Base-by-base conservation (phyloP, 1,140 invertebrate species). In the Hylyphantes graminicola region DNA sequence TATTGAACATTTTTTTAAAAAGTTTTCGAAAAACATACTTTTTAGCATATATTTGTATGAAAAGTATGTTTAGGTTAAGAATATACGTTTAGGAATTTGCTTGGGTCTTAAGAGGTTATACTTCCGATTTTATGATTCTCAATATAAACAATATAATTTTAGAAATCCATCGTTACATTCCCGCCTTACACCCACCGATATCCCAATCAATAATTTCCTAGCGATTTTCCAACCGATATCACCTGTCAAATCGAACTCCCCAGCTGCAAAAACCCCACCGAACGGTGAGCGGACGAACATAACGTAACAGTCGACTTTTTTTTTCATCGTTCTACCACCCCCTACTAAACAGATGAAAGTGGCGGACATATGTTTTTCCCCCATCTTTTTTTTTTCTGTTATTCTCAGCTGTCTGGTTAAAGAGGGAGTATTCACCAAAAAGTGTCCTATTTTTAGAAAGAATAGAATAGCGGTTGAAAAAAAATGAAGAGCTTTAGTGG, bases 201-300 rank as follows among this genome's bases (percentile, higher is more conserved):
- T 53, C n/a, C 68, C 68, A n/a, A n/a, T 48, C n/a, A 35, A 67
- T 21, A 21, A 54, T 21, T 64, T 19, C 19, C 17, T 67, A 78
- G 53, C 76, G 76, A 78, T 78, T 78, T 78, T 67, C 67, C 76
- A 17, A 55, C 61, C 63, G 19, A 51, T 78, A 78, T 78, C 76
- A 78, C 76, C 76, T 78, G 76, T 67, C 75, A 35, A 53, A 65
- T 78, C 63, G 63, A 78, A 63, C 15, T 17, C 74, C 9, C 8
- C 17, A 11, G 67, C 11, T 11, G 35, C 35, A 51, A 70, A n/a
- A 19, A 51, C 64, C 13, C 10, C 17, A 64, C 61, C 11, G 50
- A 53, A 73, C 51, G 61, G 63, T 54, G 76, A 51, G 51, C 54
- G 76, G 65, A 78, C 21, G 59, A 63, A 76, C 21, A 76, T 76